Evolutionary conservation across 2,797 vertebrate genomes (phyloP).

Genomic region (Bradypodion ventrale): DNA sequence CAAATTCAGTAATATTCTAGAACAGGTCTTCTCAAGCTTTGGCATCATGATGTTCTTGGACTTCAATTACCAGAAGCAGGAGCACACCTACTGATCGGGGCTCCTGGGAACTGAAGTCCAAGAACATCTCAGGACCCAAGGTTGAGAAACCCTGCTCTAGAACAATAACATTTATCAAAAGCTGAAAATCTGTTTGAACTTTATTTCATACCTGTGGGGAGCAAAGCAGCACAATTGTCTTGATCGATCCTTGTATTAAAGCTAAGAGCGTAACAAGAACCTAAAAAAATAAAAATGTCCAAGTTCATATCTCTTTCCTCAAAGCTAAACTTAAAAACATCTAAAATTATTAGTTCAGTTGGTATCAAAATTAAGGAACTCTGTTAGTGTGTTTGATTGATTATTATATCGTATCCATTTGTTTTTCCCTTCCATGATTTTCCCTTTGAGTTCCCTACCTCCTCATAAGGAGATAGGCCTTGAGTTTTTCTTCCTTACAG

Average conservation of each 20-base stretch:
- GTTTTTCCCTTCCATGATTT: too few relatives aligned
- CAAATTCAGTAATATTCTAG: neutral
- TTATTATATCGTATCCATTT: too few relatives aligned
- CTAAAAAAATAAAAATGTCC: constrained; percentile 70
- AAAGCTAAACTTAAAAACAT: neutral
- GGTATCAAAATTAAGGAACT: too few relatives aligned
- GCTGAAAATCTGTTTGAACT: neutral
- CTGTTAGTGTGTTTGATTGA: too few relatives aligned
- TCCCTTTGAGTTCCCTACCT: too few relatives aligned
- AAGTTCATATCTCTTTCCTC: neutral
- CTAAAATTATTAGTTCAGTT: neutral
- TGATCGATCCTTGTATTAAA: constrained; percentile 87
- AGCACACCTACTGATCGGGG: too few relatives aligned
- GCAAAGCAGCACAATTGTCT: constrained; percentile 85
- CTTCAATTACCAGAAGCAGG: too few relatives aligned
- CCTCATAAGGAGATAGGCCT: neutral
- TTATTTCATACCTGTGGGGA: constrained; percentile 82
- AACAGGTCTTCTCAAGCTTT: too few relatives aligned
- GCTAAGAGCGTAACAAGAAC: constrained; percentile 83
- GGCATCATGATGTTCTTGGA: too few relatives aligned
- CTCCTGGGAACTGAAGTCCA: too few relatives aligned
- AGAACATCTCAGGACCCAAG: too few relatives aligned
- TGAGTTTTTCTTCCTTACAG: neutral
- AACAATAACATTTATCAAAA: neutral
- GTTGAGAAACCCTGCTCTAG: too few relatives aligned